Evolutionary conservation across 2,888 invertebrate species (phyloP), one percentile per base, ranked within the genome.

Genomic region (Andrena haemorrhoa): DNA sequence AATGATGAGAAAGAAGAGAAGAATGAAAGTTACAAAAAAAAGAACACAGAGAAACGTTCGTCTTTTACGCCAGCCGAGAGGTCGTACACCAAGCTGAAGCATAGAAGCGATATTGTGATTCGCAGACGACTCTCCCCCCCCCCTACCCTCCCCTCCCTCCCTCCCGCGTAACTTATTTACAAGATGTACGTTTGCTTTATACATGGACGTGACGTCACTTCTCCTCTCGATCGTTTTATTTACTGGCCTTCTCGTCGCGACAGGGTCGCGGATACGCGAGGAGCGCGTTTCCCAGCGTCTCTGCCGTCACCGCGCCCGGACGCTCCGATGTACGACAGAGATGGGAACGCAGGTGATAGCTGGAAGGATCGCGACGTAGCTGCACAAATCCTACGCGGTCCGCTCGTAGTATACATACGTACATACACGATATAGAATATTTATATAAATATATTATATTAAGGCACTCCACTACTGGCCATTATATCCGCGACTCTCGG

Each of bases 391-490:
- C 47, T 68, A 61, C 51, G 71, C 68, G 82, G 58, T 63, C 26
- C 65, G 56, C 51, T 63, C 51, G 26, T 82, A 77, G 71, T 88
- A 73, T 79, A 85, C 82, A 85, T 83, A 85, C 87, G 87, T 86
- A 86, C 86, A 88, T 86, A 84, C 82, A 84, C 73, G 86, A 84
- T 88, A 83, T 77, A 74, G 56, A 60, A 72, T 78, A 79, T 83
- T 87, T 83, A 87, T 90, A 90, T 90, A 89, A 89, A 89, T 88
- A 87, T 89, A 89, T 90, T 90, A 90, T 91, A 91, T 90, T 88
- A 90, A 90, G 90, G 89, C 90, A 90, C 90, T 87, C 86, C 72
- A 90, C 90, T 92, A 92, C 93, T 92, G 92, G 92, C 93, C 92
- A 88, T 87, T 89, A 86, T 89, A 88, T 89, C 86, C 85, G 81